These are phyloP conservation scores for Microtus ochrogaster DNA, from an alignment of 2,113 vertebrate species.

Conservation along the genomic window DNA sequence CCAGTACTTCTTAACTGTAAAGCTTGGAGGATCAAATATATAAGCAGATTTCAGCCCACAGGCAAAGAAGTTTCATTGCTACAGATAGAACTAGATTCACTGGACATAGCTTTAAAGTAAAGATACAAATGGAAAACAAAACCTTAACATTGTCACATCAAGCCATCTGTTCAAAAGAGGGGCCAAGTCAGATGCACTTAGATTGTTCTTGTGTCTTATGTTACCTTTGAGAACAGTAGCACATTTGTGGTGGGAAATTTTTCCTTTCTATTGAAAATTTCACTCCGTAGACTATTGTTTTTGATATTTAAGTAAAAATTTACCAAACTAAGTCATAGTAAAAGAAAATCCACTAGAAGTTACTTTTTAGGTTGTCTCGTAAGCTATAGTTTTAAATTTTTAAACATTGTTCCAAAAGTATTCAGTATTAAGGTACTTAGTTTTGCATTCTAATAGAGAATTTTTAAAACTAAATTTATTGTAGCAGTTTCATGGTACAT, in stretches of 20 bases:
- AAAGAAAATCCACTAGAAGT: not conserved
- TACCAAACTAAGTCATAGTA: not conserved
- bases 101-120: not conserved
- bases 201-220: too few relatives aligned
- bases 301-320: not conserved
- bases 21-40: not conserved
- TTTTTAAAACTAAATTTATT: conserved; percentile 7
- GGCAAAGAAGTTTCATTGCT: not conserved
- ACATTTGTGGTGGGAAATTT: not conserved
- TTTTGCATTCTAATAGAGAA: not conserved
- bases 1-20: not conserved
- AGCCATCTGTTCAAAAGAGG: not conserved
- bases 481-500: conserved; percentile 17
- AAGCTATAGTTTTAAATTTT: not conserved
- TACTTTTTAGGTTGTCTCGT: not conserved
- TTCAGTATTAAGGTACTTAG: not conserved
- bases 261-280: not conserved
- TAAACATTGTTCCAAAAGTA: not conserved
- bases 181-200: fast-evolving
- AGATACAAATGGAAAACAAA: not conserved
- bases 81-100: not conserved
- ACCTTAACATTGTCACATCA: not conserved
- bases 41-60: not conserved
- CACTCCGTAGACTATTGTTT: not conserved
- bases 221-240: not conserved